A percentile compares a stretch with the other conserved stretches of the same genome.
phyloP scores from a whole-genome alignment of 2,888 invertebrate genomes.

The Zygogramma bicolorata region DNA sequence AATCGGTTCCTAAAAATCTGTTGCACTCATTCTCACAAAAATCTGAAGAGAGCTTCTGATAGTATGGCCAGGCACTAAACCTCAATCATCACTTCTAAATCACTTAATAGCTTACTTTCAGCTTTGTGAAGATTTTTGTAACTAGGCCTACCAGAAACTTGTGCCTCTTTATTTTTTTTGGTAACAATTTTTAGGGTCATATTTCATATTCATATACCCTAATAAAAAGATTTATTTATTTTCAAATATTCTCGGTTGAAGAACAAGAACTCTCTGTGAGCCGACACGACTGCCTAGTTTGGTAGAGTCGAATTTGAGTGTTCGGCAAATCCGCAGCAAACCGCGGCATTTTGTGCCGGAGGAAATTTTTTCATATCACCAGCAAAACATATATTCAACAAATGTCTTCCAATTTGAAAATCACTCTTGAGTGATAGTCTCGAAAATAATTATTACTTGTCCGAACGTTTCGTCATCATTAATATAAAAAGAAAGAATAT shows the following conservation, averaged over 20 bases:
- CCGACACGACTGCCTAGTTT: conserved; percentile 11
- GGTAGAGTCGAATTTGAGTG: conserved; percentile 1
- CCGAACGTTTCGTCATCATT: no score
- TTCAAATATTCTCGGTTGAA: conserved; percentile 4
- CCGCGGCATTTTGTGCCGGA: conserved; percentile 11
- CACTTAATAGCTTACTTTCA: no score
- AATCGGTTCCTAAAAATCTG: no score
- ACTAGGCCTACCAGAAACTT: conserved; percentile 14
- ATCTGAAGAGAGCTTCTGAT: conserved; percentile 19
- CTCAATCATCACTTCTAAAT: no score
- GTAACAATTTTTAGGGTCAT: background rate
- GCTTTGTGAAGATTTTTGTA: conserved; percentile 13
- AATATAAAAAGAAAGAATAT: no score
- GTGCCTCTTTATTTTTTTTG: conserved; percentile 4
- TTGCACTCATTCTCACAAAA: conserved; percentile 24
- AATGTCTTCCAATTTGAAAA: no score
- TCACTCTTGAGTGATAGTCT: no score
- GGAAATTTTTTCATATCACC: no score
- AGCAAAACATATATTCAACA: no score
- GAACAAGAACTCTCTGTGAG: conserved; percentile 2
- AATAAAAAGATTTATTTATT: conserved; percentile 6
- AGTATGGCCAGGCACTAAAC: conserved; percentile 18
- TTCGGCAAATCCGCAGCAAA: background rate
- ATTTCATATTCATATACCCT: conserved; percentile 3
- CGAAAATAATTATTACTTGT: no score